phyloP scores from a whole-genome alignment of 2,113 vertebrate genomes.

The Cygnus atratus region DNA sequence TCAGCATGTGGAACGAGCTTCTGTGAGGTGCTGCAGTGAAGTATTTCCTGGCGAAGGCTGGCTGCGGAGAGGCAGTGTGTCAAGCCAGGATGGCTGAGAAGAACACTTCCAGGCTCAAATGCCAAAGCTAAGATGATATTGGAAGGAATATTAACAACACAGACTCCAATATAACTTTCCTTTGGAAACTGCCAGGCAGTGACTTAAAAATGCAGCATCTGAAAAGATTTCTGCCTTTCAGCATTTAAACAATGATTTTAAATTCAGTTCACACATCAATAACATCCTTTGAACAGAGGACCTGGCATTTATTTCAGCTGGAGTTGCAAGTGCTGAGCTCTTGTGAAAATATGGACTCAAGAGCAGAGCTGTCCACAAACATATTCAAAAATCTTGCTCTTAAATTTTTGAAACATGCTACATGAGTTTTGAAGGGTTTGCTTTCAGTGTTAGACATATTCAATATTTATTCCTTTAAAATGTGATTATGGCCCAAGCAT shows the following conservation, averaged over 20 bases:
- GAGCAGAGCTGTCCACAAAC: not conserved
- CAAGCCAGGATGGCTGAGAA: not conserved
- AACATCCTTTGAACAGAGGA: not conserved
- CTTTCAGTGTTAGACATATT: not conserved
- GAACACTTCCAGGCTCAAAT: not conserved
- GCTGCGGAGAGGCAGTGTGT: rapidly evolving
- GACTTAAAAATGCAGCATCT: slow-evolving; percentile 6
- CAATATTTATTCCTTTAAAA: not conserved
- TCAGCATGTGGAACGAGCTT: not conserved
- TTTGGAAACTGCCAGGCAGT: not conserved
- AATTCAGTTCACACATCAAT: slow-evolving; percentile 31
- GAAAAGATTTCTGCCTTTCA: slow-evolving; percentile 9
- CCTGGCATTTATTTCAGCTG: slow-evolving; percentile 41
- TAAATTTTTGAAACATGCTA: not conserved
- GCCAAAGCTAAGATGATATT: not conserved
- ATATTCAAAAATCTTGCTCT: not conserved
- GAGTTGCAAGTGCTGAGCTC: not conserved
- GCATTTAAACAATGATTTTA: slow-evolving; percentile 12
- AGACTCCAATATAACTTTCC: not conserved
- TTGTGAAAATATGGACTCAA: not conserved
- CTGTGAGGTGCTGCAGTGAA: not conserved
- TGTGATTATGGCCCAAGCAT: not conserved
- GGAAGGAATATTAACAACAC: not conserved
- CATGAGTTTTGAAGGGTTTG: not conserved
- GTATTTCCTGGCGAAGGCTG: not conserved